A percentile compares a stretch with the other conserved stretches of the same genome.
Evolutionary conservation across 2,888 invertebrate species (phyloP).

Genomic region (Epistrophe eligans): DNA sequence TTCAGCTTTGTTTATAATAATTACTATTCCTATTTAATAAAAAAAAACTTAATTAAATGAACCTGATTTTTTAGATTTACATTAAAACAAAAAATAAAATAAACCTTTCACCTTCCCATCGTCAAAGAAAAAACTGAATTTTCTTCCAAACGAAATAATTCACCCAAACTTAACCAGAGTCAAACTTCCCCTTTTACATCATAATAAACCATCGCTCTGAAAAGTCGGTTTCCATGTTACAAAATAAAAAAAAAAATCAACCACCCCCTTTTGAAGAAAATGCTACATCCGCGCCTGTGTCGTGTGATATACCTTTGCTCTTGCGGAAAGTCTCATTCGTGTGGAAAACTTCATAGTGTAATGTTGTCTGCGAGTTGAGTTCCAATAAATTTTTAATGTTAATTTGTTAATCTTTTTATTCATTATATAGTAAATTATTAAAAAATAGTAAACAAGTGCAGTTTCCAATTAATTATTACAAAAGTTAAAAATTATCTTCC

Average conservation of each 20-base stretch:
- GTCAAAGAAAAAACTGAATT: not conserved
- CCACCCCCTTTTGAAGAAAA: conserved; percentile 35
- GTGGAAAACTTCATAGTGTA: conserved; percentile 74
- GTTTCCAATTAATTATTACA: conserved; percentile 11
- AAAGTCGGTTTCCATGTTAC: conserved; percentile 4
- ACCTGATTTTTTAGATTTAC: too few species aligned
- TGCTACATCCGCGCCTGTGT: conserved; percentile 35
- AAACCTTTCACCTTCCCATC: conserved; percentile 16
- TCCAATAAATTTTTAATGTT: conserved; percentile 47
- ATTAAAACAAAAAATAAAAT: not conserved
- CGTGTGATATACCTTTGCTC: conserved; percentile 32
- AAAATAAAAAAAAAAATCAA: not conserved
- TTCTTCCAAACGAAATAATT: not conserved
- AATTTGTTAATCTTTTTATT: conserved; percentile 46
- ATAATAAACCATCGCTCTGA: not conserved
- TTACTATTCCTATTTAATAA: too few species aligned
- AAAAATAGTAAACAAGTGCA: conserved; percentile 36
- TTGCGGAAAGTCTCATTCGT: conserved; percentile 63
- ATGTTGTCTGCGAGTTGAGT: conserved; percentile 60
- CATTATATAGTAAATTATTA: conserved; percentile 36
- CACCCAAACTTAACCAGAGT: not conserved
- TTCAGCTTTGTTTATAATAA: too few species aligned
- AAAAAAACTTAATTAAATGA: too few species aligned
- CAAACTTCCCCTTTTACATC: conserved; percentile 10
- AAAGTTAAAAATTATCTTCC: not conserved